A percentile compares a stretch with the other conserved stretches of the same genome.
Conservation (phyloP, 2,797 vertebrate genomes). For the Malacoctenus gilli region DNA sequence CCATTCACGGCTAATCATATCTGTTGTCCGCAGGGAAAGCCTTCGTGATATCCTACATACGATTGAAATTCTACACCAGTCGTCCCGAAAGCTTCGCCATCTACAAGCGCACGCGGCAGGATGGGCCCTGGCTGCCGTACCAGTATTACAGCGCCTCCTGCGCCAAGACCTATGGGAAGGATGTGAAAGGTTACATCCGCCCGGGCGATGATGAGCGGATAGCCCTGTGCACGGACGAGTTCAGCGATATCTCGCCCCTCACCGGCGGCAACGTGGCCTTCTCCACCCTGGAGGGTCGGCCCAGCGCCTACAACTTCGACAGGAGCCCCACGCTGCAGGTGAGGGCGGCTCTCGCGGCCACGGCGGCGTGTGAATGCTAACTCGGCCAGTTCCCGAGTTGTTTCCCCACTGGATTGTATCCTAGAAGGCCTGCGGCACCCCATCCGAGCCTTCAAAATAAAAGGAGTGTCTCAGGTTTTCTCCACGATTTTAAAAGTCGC, state of each 20-base stretch:
- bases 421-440: too few species aligned
- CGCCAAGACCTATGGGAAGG: constrained; percentile 81
- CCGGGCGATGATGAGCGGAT: constrained; percentile 87
- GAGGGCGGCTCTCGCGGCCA: constrained; percentile 33
- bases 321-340: constrained; percentile 89
- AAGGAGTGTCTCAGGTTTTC: too few species aligned
- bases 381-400: too few species aligned
- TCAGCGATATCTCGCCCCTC: constrained; percentile 95
- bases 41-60: constrained; percentile 93
- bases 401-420: too few species aligned
- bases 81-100: constrained; percentile 95
- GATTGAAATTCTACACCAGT: constrained; percentile 95
- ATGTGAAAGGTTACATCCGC: constrained; percentile 76
- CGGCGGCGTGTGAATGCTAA: too few species aligned
- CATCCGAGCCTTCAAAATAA: too few species aligned
- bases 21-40: constrained; percentile 86
- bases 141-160: constrained; percentile 95
- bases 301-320: constrained; percentile 94
- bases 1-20: constrained; percentile 43
- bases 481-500: too few species aligned
- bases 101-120: constrained; percentile 83
- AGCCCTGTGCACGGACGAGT: constrained; percentile 90
- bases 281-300: constrained; percentile 93
- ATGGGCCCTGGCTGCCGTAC: constrained; percentile 89
- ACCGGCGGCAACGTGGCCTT: constrained; percentile 95